Conservation (phyloP, 2,888 invertebrate species). For the Xestia c-nigrum region DNA sequence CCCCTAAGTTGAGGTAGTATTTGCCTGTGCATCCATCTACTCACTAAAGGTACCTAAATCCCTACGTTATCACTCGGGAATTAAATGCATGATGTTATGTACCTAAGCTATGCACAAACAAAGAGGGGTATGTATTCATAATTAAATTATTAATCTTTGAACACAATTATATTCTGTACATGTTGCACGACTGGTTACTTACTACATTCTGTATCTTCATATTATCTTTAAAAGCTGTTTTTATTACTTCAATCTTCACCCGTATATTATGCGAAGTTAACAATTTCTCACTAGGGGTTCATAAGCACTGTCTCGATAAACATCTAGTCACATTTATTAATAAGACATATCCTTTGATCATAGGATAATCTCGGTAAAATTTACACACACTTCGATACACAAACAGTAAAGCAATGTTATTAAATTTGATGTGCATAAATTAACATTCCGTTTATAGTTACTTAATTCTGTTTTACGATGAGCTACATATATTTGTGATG, state of each 20-base stretch:
- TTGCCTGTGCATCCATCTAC: not conserved
- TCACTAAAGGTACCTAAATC: not conserved
- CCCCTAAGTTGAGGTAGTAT: not conserved
- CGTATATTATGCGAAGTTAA: constrained; percentile 17
- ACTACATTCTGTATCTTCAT: not conserved
- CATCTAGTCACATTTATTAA: constrained; percentile 35
- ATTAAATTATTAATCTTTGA: not conserved
- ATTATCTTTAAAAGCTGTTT: not conserved
- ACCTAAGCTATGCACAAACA: not conserved
- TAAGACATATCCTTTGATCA: not conserved
- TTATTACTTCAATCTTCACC: not conserved
- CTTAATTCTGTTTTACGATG: constrained; percentile 51
- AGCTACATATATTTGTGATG: constrained; percentile 42
- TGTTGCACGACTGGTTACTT: constrained; percentile 8
- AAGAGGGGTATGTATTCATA: not conserved
- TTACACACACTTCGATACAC: constrained; percentile 37
- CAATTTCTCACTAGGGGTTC: constrained; percentile 12
- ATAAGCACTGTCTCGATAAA: constrained; percentile 24
- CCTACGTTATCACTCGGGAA: not conserved
- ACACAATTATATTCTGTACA: not conserved
- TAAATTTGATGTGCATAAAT: constrained; percentile 68
- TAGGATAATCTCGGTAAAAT: constrained; percentile 30
- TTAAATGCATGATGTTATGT: not conserved
- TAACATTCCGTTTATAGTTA: constrained; percentile 60
- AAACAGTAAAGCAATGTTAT: constrained; percentile 63